phyloP scores from a whole-genome alignment of 2,113 vertebrate species.

The Elephas maximus region DNA sequence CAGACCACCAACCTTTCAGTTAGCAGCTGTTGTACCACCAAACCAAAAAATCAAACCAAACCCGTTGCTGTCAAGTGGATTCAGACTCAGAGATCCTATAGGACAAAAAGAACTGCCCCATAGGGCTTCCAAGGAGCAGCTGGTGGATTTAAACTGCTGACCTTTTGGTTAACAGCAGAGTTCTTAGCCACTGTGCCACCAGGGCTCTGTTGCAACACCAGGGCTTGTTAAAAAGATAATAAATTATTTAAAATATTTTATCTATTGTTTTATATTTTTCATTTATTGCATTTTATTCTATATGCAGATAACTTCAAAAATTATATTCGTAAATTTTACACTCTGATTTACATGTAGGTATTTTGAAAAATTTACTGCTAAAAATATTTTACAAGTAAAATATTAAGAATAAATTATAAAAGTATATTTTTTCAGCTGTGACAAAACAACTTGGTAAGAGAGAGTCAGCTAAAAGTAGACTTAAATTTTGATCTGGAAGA shows the following conservation, averaged over 20 bases:
- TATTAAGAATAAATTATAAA: constrained; percentile 1
- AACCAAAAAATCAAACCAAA: no score
- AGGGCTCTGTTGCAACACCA: no score
- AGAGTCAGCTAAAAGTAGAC: not conserved
- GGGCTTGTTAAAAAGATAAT: not conserved
- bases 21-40: not conserved
- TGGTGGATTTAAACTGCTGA: no score
- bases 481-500: not conserved
- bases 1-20: not conserved
- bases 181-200: no score
- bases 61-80: no score
- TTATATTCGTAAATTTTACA: not conserved
- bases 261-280: not conserved
- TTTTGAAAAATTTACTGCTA: not conserved
- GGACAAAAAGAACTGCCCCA: no score
- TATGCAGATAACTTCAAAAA: not conserved
- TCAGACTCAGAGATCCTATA: no score
- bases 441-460: not conserved
- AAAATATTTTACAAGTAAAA: not conserved
- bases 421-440: not conserved
- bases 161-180: no score
- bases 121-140: no score
- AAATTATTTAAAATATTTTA: constrained; percentile 47
- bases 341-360: not conserved
- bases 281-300: not conserved